phyloP scores from a whole-genome alignment of 2,113 vertebrate genomes.

The Ivindomyrus marchei region DNA sequence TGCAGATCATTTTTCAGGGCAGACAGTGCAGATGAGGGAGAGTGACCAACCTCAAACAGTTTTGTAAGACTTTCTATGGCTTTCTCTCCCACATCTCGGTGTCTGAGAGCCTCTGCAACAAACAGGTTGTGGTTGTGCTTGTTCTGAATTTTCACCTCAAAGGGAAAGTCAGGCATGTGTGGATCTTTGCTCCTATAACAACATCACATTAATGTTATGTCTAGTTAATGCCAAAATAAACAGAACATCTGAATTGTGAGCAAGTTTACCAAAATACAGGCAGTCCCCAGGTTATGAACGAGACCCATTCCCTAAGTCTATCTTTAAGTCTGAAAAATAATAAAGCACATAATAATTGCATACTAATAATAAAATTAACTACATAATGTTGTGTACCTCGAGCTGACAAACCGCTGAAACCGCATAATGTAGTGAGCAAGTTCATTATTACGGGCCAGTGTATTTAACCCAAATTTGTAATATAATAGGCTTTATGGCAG shows the following conservation, averaged over 20 bases:
- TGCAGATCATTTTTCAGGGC: constrained; percentile 36
- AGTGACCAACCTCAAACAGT: constrained; percentile 33
- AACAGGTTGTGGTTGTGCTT: constrained; percentile 37
- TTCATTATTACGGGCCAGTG: background rate
- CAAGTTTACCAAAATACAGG: background rate
- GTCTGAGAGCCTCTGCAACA: constrained; percentile 21
- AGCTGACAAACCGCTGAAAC: background rate
- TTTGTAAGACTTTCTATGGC: constrained; percentile 32
- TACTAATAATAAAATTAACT: background rate
- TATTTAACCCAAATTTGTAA: background rate
- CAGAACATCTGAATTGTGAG: background rate
- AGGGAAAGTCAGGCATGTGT: background rate
- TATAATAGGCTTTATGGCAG: background rate
- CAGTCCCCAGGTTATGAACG: background rate
- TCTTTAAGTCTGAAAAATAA: background rate
- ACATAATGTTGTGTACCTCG: background rate
- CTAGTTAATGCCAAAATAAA: background rate
- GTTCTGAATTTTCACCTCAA: constrained; percentile 15
- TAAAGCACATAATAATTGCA: background rate
- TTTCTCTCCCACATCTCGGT: constrained; percentile 32
- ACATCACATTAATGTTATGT: background rate
- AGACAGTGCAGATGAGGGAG: constrained; percentile 35
- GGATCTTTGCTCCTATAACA: background rate
- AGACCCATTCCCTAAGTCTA: background rate
- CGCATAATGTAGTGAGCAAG: background rate